These are phyloP conservation scores for Canis aureus DNA, from an alignment of 2,113 vertebrate genomes.

Conservation along the genomic window DNA sequence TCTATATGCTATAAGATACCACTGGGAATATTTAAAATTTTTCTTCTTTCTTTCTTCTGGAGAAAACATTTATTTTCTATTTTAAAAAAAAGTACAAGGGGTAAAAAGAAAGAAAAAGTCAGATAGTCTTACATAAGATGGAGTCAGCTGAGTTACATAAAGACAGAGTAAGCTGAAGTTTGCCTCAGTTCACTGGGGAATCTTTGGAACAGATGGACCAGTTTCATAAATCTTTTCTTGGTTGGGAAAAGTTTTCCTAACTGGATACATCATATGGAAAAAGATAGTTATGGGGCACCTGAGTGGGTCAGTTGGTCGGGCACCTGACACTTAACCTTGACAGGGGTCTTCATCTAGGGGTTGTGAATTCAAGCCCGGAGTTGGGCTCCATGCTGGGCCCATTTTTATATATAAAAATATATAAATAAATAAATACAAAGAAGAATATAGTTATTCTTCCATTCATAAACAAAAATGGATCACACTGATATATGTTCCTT, in stretches of 20 bases:
- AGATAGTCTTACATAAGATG: constrained; percentile 75
- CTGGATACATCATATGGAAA: constrained; percentile 5
- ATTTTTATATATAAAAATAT: not conserved
- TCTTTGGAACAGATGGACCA: constrained; percentile 57
- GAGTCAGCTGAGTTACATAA: constrained; percentile 72
- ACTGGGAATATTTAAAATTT: not conserved
- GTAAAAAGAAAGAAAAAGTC: not conserved
- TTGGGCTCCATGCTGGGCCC: not conserved
- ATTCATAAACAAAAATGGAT: constrained; percentile 16
- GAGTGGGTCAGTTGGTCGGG: not conserved
- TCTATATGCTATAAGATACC: not conserved
- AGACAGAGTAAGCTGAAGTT: constrained; percentile 73
- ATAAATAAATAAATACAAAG: not conserved
- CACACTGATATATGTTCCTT: constrained; percentile 8
- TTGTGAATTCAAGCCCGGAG: not conserved
- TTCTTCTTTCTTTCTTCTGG: constrained; percentile 66
- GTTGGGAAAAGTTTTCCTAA: not conserved
- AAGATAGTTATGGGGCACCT: not conserved
- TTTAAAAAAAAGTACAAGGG: not conserved
- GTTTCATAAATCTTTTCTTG: constrained; percentile 56
- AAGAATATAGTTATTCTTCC: constrained; percentile 4
- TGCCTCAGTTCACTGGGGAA: constrained; percentile 62
- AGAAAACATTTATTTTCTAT: constrained; percentile 53
- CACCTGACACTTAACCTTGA: not conserved
- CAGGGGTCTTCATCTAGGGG: not conserved